phyloP scores from a whole-genome alignment of 2,888 invertebrate genomes.

The Nemurella pictetii region DNA sequence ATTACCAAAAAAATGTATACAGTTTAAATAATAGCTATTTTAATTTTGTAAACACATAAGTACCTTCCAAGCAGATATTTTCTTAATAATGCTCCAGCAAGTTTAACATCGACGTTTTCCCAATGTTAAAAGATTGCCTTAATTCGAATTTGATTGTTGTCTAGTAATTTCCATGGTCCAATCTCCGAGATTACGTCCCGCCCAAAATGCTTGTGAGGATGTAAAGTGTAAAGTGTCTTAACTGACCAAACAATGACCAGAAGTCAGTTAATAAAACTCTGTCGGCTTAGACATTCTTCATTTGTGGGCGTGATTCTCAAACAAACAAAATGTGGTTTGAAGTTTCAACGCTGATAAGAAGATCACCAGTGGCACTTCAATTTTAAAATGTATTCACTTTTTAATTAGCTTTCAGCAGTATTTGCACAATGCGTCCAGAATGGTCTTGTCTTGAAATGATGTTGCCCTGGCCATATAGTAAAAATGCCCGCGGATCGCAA shows the following conservation, averaged over 20 bases:
- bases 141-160: not conserved
- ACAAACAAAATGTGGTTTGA: not conserved
- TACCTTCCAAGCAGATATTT: not conserved
- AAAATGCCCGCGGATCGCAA: too few relatives aligned
- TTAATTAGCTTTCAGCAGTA: not conserved
- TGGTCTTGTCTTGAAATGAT: too few relatives aligned
- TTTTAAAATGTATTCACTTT: not conserved
- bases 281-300: not conserved
- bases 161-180: not conserved
- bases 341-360: not conserved
- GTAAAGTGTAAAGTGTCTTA: not conserved
- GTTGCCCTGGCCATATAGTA: too few relatives aligned
- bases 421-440: not conserved
- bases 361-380: not conserved
- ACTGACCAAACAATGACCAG: conserved; percentile 28
- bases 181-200: not conserved
- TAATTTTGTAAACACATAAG: too few relatives aligned
- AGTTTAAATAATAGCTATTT: not conserved
- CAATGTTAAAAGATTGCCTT: not conserved
- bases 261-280: conserved; percentile 10
- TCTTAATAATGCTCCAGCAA: not conserved
- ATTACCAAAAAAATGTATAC: not conserved
- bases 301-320: not conserved
- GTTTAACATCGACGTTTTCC: not conserved
- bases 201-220: conserved; percentile 6